phyloP scores from a whole-genome alignment of 2,113 vertebrate genomes.

The Ginglymostoma cirratum region DNA sequence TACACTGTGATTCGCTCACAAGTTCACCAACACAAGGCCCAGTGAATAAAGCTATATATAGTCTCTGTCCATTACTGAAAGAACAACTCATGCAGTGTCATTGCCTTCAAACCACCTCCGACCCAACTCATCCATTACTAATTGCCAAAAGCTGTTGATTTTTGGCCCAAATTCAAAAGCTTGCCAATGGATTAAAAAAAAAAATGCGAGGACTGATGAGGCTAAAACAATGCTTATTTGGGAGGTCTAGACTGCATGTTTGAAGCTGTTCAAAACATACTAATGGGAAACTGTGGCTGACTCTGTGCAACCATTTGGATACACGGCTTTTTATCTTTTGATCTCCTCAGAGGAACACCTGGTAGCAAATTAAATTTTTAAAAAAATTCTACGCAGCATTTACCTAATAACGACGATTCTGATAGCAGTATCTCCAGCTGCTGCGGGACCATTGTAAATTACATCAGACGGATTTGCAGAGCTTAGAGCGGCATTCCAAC shows the following conservation, averaged over 20 bases:
- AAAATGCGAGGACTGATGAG: neutral
- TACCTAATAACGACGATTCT: neutral
- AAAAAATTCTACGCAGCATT: neutral
- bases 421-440: neutral
- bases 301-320: neutral
- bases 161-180: neutral
- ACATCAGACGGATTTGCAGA: neutral
- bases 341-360: neutral
- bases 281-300: neutral
- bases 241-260: neutral
- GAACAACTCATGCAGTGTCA: neutral
- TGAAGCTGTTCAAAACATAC: neutral
- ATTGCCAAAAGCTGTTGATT: neutral
- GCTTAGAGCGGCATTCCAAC: neutral
- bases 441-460: neutral
- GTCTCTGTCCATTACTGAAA: neutral
- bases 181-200: neutral
- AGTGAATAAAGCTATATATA: neutral
- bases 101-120: neutral
- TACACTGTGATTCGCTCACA: neutral
- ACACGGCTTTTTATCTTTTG: neutral
- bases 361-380: neutral
- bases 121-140: neutral
- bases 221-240: neutral
- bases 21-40: neutral